Percentiles rank a stretch among this genome's conserved stretches.
These are phyloP conservation scores for Pegoplata infirma DNA, from an alignment of 2,888 invertebrate genomes.

Conservation along the genomic window DNA sequence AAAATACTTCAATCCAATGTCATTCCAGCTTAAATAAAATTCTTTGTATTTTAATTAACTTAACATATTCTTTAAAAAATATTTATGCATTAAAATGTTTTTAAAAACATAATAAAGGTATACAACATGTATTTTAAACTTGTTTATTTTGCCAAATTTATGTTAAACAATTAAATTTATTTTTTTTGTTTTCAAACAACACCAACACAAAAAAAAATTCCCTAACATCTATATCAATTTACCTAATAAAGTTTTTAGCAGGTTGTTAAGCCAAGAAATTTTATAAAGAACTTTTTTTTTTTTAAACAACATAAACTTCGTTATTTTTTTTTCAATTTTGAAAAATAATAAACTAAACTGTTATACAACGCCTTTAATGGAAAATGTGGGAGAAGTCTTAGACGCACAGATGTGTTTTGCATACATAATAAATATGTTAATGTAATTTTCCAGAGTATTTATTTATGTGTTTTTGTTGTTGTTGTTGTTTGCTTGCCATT, in stretches of 20 bases:
- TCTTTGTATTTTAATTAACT: too few species aligned
- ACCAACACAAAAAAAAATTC: too few species aligned
- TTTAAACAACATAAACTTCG: too few species aligned
- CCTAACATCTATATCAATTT: not conserved
- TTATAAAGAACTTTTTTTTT: not conserved
- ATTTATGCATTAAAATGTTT: too few species aligned
- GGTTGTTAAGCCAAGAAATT: not conserved
- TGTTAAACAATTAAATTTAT: not conserved
- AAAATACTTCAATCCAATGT: too few species aligned
- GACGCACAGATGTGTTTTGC: constrained; percentile 49
- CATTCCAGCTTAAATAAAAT: too few species aligned
- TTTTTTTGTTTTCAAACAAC: not conserved
- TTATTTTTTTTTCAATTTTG: not conserved
- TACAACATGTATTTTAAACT: not conserved
- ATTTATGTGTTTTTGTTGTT: not conserved
- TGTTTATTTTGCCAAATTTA: not conserved
- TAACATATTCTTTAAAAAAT: too few species aligned
- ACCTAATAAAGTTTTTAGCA: not conserved
- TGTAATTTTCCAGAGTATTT: constrained; percentile 2
- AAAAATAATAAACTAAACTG: not conserved
- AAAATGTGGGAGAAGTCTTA: constrained; percentile 10
- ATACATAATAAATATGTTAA: constrained; percentile 46
- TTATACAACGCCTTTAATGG: not conserved
- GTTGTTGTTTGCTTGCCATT: too few species aligned
- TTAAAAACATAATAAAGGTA: too few species aligned